A percentile compares a stretch with the other conserved stretches of the same genome.
These are phyloP conservation scores for Dendrolimus punctatus DNA, from an alignment of 1,140 invertebrate species.

Conservation along the genomic window DNA sequence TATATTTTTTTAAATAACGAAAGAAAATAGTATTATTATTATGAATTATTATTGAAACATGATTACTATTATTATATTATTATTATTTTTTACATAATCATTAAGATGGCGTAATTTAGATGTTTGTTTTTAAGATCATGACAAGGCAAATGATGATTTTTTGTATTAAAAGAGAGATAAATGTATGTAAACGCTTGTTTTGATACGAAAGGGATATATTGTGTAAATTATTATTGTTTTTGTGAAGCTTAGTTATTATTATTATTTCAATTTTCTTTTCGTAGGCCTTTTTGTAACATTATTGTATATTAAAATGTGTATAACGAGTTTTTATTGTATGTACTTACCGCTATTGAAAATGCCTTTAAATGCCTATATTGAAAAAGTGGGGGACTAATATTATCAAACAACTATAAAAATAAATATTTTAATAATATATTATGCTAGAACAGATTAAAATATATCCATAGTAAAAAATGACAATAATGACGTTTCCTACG, in stretches of 20 bases:
- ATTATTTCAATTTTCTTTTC: constrained; percentile 4
- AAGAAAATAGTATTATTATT: constrained; percentile 45
- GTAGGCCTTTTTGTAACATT: background rate
- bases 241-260: constrained; percentile 14
- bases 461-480: too few relatives aligned
- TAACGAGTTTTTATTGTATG: constrained; percentile 13
- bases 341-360: background rate
- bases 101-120: constrained; percentile 69
- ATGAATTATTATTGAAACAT: constrained; percentile 11
- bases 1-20: constrained; percentile 22
- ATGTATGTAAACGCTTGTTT: constrained; percentile 48
- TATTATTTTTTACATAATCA: constrained; percentile 48
- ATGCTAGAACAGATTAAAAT: too few relatives aligned
- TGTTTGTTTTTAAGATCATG: constrained; percentile 61
- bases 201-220: constrained; percentile 20
- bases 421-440: too few relatives aligned
- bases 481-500: too few relatives aligned
- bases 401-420: too few relatives aligned
- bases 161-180: constrained; percentile 17
- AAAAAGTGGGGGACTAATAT: too few relatives aligned
- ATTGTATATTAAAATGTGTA: constrained; percentile 26
- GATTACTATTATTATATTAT: constrained; percentile 5
- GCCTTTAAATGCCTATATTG: too few relatives aligned
- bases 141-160: constrained; percentile 54
- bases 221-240: constrained; percentile 48